Conservation (phyloP, 2,113 vertebrate species). For the Chascanopsetta lugubris region DNA sequence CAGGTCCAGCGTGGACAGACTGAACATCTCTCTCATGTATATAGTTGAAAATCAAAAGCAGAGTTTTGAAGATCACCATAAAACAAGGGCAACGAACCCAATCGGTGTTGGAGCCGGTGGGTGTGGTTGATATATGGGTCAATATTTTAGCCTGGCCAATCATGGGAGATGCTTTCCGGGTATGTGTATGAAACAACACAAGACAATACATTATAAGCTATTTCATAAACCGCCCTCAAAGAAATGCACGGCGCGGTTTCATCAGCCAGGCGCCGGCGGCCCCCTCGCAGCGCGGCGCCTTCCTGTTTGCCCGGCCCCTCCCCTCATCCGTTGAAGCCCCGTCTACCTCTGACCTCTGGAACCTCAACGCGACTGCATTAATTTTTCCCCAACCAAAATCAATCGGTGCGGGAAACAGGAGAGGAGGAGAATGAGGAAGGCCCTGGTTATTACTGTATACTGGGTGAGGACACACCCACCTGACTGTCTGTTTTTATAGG, state of each 20-base stretch:
- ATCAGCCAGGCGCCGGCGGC: conserved; percentile 51
- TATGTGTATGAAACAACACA: conserved; percentile 35
- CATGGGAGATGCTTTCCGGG: conserved; percentile 49
- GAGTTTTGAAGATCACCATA: neutral
- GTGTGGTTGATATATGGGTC: conserved; percentile 41
- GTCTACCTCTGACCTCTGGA: conserved; percentile 71
- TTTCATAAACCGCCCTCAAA: conserved; percentile 48
- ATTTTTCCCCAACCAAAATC: conserved; percentile 79
- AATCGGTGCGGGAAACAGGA: conserved; percentile 64
- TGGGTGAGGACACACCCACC: conserved; percentile 65
- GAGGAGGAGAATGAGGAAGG: conserved; percentile 65
- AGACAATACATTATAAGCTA: conserved; percentile 68
- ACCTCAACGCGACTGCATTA: conserved; percentile 67
- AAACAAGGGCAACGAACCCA: conserved; percentile 50
- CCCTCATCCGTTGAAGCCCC: conserved; percentile 67
- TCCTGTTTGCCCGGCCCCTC: conserved; percentile 41
- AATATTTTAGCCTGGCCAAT: conserved; percentile 58
- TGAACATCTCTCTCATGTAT: too few species aligned
- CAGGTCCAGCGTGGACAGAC: too few species aligned
- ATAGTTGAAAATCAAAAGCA: conserved; percentile 3
- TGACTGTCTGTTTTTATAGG: conserved; percentile 72
- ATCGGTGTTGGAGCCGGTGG: conserved; percentile 13
- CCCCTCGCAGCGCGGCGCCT: conserved; percentile 10
- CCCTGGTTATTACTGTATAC: conserved; percentile 66
- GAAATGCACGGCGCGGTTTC: conserved; percentile 54